Base-by-base conservation (phyloP, 2,888 invertebrate species). In the Cephus pulcher region DNA sequence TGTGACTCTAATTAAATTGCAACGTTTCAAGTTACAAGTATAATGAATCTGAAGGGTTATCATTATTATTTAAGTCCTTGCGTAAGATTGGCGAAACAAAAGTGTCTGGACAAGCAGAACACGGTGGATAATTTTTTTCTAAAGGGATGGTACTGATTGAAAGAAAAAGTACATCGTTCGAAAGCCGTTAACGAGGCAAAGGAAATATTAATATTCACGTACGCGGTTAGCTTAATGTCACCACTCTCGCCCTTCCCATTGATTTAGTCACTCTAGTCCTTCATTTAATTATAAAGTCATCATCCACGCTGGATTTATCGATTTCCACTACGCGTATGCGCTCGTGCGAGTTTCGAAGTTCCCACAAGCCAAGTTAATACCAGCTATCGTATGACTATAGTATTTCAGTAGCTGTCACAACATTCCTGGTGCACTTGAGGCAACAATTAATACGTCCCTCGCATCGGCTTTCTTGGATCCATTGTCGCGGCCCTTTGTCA, bases 331-430 rank as follows among this genome's bases (percentile, higher is more conserved):
- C 56, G 15, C 56, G 23, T 56, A 56, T 56, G 56, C 56, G 56
- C 56, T 56, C 56, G 23, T 56, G 56, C 56, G 23, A 56, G 23
- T 56, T 56, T 56, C 56, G 56, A 56, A 56, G 56, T 56, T 56
- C 56, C 56, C 56, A 56, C 56, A 56, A 56, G 56, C 56, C 56
- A 56, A 56, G 56, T 56, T 56, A 56, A 56, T 56, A 1, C 23
- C 56, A 56, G 56, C 56, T 56, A 56, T 56, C 56, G 56, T 56
- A 56, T 56, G 56, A 23, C 56, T 77, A 80, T 80, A 80, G 78
- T 74, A 82, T 82, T 81, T 82, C 80, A 82, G 80, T 80, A 76
- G 76, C 81, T 84, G 85, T 85, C 85, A 85, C 81, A 85, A 85
- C 83, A 82, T 70, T 56, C 56, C 56, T 56, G 23, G 2, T 74